These are phyloP conservation scores for Danionella dracula DNA, from an alignment of 2,797 vertebrate genomes.

Conservation along the genomic window DNA sequence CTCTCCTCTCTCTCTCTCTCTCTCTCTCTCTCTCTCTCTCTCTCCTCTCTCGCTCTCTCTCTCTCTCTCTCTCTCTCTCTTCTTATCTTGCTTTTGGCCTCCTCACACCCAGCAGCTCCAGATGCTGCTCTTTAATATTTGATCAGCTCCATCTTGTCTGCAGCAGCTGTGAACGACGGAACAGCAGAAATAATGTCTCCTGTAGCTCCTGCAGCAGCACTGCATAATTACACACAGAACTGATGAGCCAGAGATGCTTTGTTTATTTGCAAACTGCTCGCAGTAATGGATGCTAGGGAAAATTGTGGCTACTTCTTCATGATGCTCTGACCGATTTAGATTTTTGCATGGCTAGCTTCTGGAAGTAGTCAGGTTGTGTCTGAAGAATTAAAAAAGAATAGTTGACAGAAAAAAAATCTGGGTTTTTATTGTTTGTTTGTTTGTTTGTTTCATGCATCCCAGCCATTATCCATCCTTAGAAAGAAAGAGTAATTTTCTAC, in stretches of 20 bases:
- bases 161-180: constrained; percentile 70
- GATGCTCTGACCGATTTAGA: no score
- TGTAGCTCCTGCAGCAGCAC: constrained; percentile 75
- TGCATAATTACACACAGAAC: constrained; percentile 79
- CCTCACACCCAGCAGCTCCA: constrained; percentile 67
- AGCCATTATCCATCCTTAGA: no score
- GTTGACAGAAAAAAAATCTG: no score
- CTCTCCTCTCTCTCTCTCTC: not conserved
- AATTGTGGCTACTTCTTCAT: constrained; percentile 2
- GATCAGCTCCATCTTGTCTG: constrained; percentile 79
- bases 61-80: not conserved
- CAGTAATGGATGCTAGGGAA: constrained; percentile 68
- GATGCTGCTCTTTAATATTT: constrained; percentile 84
- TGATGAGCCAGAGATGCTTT: constrained; percentile 73
- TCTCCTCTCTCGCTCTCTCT: not conserved
- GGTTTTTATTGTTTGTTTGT: no score
- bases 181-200: constrained; percentile 82
- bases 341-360: no score
- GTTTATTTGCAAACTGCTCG: constrained; percentile 71
- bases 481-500: no score
- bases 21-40: not conserved
- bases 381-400: no score
- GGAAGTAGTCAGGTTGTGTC: no score
- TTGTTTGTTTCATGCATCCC: no score
- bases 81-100: constrained; percentile 13